These are phyloP conservation scores for Spodoptera littoralis DNA, from an alignment of 2,888 invertebrate species.

Conservation along the genomic window DNA sequence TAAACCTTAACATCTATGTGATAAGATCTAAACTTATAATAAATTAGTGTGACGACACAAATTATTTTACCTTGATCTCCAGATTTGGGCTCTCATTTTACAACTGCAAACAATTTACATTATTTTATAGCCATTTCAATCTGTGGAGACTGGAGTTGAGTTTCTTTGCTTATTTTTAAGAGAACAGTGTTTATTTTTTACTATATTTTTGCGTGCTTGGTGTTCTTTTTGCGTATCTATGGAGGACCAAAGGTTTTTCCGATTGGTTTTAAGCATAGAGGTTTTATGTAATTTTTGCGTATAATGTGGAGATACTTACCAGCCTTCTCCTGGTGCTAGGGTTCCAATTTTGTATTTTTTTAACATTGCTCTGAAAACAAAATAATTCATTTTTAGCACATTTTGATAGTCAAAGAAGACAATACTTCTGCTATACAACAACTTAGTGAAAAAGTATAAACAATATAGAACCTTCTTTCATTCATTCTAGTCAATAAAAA, in stretches of 20 bases:
- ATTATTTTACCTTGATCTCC: conserved; percentile 54
- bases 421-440: no score
- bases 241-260: conserved; percentile 7
- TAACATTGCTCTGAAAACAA: conserved; percentile 91
- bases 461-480: no score
- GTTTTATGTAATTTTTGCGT: background rate
- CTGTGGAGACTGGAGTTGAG: background rate
- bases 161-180: conserved; percentile 3
- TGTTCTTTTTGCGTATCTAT: conserved; percentile 10
- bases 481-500: no score
- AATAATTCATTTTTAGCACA: conserved; percentile 57
- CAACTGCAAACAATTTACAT: conserved; percentile 62
- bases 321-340: conserved; percentile 73
- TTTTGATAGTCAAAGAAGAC: no score
- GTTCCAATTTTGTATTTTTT: conserved; percentile 93
- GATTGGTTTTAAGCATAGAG: background rate
- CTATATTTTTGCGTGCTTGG: conserved; percentile 8
- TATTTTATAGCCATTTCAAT: conserved; percentile 19
- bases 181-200: conserved; percentile 6
- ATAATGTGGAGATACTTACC: conserved; percentile 60
- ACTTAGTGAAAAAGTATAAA: no score
- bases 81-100: conserved; percentile 50
- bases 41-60: background rate
- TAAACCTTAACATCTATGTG: background rate
- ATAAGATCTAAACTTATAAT: conserved; percentile 6